A percentile compares a stretch with the other conserved stretches of the same genome.
phyloP scores from a whole-genome alignment of 2,888 invertebrate genomes.

The Athrips mouffetella region DNA sequence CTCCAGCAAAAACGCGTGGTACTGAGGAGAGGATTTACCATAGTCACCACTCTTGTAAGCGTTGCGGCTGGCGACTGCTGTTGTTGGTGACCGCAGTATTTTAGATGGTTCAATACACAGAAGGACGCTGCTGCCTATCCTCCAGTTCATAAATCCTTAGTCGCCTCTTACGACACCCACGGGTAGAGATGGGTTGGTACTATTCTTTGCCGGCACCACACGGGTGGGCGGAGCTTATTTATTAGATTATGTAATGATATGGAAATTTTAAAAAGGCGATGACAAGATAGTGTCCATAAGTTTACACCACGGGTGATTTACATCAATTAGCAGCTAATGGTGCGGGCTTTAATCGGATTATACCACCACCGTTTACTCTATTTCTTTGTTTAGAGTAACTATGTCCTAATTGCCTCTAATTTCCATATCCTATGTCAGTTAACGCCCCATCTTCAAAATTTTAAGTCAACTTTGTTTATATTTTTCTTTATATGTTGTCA shows the following conservation, averaged over 20 bases:
- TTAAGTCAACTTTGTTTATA: constrained; percentile 11
- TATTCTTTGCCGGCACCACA: too few species aligned
- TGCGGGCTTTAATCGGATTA: constrained; percentile 66
- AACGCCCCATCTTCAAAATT: constrained; percentile 4
- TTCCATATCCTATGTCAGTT: constrained; percentile 18
- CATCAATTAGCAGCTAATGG: constrained; percentile 51
- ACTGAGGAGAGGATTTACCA: too few species aligned
- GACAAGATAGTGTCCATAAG: constrained; percentile 26
- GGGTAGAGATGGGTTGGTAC: too few species aligned
- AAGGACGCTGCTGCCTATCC: too few species aligned
- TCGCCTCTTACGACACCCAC: too few species aligned
- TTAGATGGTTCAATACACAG: constrained; percentile 18
- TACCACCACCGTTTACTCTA: constrained; percentile 28
- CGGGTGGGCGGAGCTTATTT: too few species aligned
- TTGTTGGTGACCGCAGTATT: too few species aligned
- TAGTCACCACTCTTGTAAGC: too few species aligned
- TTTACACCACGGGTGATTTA: constrained; percentile 30
- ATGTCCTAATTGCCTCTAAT: constrained; percentile 31
- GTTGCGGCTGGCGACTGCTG: too few species aligned
- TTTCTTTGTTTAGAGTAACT: constrained; percentile 38
- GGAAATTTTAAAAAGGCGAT: constrained; percentile 24
- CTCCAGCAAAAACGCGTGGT: too few species aligned
- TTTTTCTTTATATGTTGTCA: constrained; percentile 31
- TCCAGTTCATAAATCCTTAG: too few species aligned
- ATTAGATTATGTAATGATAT: constrained; percentile 17